These are phyloP conservation scores for Elmis aenea DNA, from an alignment of 2,888 invertebrate species.

Conservation along the genomic window DNA sequence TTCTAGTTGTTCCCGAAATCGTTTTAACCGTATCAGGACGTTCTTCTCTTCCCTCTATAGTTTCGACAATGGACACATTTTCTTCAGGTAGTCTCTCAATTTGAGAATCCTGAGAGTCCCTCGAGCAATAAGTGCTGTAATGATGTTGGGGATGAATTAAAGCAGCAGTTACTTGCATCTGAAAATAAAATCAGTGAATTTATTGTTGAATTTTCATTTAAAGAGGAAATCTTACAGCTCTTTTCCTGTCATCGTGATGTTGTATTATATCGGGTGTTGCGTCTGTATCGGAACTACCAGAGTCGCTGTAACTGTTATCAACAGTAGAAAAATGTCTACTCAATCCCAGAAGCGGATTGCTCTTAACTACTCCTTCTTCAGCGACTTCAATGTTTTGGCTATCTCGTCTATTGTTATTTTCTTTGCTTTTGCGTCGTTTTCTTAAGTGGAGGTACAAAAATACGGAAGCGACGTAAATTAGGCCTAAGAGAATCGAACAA, in stretches of 20 bases:
- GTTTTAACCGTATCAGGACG: slow-evolving; percentile 61
- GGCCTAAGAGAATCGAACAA: slow-evolving; percentile 76
- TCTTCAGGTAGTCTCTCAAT: slow-evolving; percentile 76
- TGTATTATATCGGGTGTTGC: slow-evolving; percentile 48
- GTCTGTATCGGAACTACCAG: slow-evolving; percentile 64
- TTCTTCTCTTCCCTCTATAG: slow-evolving; percentile 62
- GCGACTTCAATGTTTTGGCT: slow-evolving; percentile 44
- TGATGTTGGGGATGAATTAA: slow-evolving; percentile 59
- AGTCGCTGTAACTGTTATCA: slow-evolving; percentile 51
- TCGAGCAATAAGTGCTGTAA: slow-evolving; percentile 16
- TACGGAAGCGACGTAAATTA: slow-evolving; percentile 82
- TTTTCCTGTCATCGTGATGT: slow-evolving; percentile 39
- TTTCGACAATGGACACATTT: slow-evolving; percentile 81
- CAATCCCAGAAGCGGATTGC: slow-evolving; percentile 64
- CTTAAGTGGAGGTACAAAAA: slow-evolving; percentile 76
- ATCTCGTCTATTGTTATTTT: slow-evolving; percentile 26
- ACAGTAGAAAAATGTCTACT: slow-evolving; percentile 59
- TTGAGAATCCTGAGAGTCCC: slow-evolving; percentile 29
- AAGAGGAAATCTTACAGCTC: slow-evolving; percentile 36
- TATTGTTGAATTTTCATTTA: not conserved
- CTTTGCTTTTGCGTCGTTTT: slow-evolving; percentile 51
- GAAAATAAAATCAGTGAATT: slow-evolving; percentile 14
- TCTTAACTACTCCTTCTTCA: slow-evolving; percentile 71
- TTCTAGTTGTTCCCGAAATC: slow-evolving; percentile 64
- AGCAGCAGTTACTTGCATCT: slow-evolving; percentile 63